Evolutionary conservation across 1,140 invertebrate species (phyloP), one percentile per base, ranked within the genome.

Genomic region (Condylostylus longicornis): DNA sequence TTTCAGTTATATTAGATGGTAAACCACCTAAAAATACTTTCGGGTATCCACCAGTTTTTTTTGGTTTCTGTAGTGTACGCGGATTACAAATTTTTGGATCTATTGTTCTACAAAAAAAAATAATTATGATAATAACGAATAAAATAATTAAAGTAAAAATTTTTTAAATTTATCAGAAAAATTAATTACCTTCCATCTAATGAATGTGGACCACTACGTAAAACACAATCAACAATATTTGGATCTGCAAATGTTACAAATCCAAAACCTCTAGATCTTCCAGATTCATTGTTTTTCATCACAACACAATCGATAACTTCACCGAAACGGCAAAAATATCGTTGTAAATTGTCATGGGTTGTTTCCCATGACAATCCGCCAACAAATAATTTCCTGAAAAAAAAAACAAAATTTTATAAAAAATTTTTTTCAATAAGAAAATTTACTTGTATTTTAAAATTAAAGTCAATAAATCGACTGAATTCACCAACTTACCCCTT

Each of bases 261-360:
- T 31, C 91, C 91, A 18, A 60, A 60, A 27, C 57, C 53, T 51
- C 93, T 70, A 15, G 90, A 95, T 43, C 90, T 76, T 4, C 90
- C 90, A n/a, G 89, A 93, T 63, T 94, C 88, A 54, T 81, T 87
- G 64, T 96, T 95, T 65, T 94, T 95, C 91, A 98, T 98, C 28
- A 98, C 90, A 33, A 96, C 89, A 60, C 90, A 93, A 65, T 96
- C 91, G 46, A 93, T 87, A 17, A 97, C 89, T 63, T 97, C 90
- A 33, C 91, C 93, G 70, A 89, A 98, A 40, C 86, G 77, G 47
- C 78, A 78, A 58, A 97, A 97, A 64, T 93, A 96, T 27, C 80
- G 73, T 60, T 89, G 83, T 35, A 97, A 66, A 49, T 82, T 85
- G 63, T 95, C 90, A 67, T 91, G 84, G 40, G 86, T 88, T 38